These are phyloP conservation scores for Cathartes aura DNA, from an alignment of 2,113 vertebrate species.

Conservation along the genomic window DNA sequence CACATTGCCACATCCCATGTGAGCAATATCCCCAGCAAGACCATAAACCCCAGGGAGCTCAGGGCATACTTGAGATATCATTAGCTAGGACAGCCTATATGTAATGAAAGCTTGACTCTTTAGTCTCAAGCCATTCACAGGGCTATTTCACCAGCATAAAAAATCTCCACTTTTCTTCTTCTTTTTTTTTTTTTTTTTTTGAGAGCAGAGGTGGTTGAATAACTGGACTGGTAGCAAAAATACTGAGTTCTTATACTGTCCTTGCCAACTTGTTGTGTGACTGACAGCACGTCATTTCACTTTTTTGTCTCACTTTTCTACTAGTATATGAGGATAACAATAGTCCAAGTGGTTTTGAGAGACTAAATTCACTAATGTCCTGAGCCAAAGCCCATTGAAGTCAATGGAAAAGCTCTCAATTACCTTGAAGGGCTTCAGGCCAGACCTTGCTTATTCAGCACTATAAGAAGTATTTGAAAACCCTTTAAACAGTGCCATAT, in stretches of 20 bases:
- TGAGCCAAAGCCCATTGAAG: background rate
- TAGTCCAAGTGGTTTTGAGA: background rate
- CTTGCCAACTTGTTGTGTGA: background rate
- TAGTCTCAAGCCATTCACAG: background rate
- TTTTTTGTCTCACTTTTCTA: background rate
- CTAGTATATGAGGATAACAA: background rate
- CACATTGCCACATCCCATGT: accelerated
- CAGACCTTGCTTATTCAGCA: background rate
- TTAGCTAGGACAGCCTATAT: background rate
- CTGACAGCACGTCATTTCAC: background rate
- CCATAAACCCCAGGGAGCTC: background rate
- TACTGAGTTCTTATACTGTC: background rate
- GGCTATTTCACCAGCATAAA: background rate
- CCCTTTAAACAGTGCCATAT: background rate
- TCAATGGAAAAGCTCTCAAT: background rate
- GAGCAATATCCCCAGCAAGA: background rate
- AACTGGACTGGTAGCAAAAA: background rate
- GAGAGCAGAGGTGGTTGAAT: background rate
- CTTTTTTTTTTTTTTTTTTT: background rate
- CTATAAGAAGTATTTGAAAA: conserved; percentile 2
- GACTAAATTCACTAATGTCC: background rate
- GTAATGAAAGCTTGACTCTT: background rate
- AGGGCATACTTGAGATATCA: background rate
- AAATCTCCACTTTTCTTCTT: background rate
- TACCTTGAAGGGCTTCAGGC: background rate